A percentile compares a stretch with the other conserved stretches of the same genome.
Evolutionary conservation across 2,113 vertebrate species (phyloP).

Genomic region (Gallinago undulata): DNA sequence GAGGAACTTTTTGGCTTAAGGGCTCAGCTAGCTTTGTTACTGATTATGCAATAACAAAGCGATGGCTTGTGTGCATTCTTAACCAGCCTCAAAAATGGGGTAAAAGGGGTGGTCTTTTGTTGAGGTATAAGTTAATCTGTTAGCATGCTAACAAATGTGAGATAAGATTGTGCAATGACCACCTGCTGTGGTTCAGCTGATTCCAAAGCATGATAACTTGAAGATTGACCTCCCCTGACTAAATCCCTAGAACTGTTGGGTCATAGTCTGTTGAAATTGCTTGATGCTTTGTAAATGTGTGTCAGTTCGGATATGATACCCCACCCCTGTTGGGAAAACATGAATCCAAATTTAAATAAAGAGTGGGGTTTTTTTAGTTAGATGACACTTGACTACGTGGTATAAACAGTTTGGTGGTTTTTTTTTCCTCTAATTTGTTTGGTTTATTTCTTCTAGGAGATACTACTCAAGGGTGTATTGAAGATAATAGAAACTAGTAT

Average conservation of each 20-base stretch:
- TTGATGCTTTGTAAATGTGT: background rate
- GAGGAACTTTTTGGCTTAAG: background rate
- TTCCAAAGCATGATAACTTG: background rate
- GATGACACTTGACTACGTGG: background rate
- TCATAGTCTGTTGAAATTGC: background rate
- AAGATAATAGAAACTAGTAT: slow-evolving; percentile 86
- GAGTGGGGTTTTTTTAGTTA: background rate
- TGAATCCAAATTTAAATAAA: background rate
- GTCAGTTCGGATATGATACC: background rate
- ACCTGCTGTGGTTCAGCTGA: background rate
- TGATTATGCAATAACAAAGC: background rate
- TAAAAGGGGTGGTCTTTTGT: background rate
- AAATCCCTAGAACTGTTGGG: background rate
- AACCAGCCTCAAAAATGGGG: background rate
- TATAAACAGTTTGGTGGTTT: background rate
- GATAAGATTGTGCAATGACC: background rate
- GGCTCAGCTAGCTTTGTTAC: background rate
- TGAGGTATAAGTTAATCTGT: background rate
- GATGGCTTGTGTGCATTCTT: background rate
- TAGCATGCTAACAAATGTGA: background rate
- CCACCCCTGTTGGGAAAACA: background rate
- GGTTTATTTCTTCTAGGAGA: slow-evolving; percentile 77
- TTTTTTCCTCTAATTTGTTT: background rate
- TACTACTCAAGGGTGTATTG: slow-evolving; percentile 87
- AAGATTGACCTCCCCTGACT: background rate